Evolutionary conservation across 2,888 invertebrate species (phyloP), one percentile per base, ranked within the genome.

Genomic region (Drosophila tripunctata): DNA sequence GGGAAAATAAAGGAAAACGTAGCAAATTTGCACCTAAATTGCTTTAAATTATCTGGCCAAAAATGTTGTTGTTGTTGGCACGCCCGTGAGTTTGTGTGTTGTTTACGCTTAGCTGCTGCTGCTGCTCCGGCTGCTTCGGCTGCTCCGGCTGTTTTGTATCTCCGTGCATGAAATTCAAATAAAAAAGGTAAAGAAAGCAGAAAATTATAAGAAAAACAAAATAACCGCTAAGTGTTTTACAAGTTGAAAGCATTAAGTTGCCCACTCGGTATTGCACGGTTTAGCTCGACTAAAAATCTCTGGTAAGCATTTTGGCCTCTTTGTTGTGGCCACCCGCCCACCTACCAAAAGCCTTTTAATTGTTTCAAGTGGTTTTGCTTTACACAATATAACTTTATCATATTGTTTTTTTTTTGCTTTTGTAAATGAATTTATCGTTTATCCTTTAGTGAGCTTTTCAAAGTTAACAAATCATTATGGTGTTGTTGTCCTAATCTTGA

Each of bases 211-310:
- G 44, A 60, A 51, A 48, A 68, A 64, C 60, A 67, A 83, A 85
- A 86, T 65, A 76, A 84, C 73, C 74, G 88, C 75, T 87, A 82
- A 81, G 88, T 81, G 88, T 87, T 81, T 81, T 81, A 88, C 88
- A 86, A 86, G 80, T 83, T 69, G 80, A 64, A 78, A 61, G 77
- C 87, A 86, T 88, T 79, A 85, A 75, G 75, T 85, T 80, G 77
- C 47, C 56, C 45, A 56, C n/a, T 44, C 44, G 58, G 30, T 17
- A 15, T 12, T 19, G 44, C 38, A 52, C 45, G 43, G 27, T 27
- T 27, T 27, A 63, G 62, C 43, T 36, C 33, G 38, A 40, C n/a
- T 22, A 17, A 41, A 71, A 75, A 72, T 88, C 65, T 67, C 10
- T 73, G 87, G 88, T 83, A 79, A 83, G 82, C 67, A 75, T 64